Evolutionary conservation across 2,888 invertebrate genomes (phyloP), one percentile per base, ranked within the genome.

Genomic region (Frankliniella intonsa): DNA sequence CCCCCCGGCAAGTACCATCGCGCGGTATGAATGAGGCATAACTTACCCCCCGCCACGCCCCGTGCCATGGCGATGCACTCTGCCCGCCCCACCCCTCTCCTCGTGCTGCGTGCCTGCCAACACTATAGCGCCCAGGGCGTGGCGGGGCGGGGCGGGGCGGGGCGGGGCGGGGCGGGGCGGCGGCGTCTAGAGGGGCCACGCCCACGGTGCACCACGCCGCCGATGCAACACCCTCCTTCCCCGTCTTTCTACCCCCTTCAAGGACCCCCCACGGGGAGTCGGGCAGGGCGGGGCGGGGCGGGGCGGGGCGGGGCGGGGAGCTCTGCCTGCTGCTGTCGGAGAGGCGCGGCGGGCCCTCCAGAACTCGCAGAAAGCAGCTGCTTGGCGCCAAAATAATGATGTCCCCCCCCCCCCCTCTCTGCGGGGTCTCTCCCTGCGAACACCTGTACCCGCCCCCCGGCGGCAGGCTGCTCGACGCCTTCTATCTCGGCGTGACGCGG

Each of bases 11-110:
- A 22, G 69, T 19, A 69, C 69, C 69, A 55, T 55, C 55, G 55
- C 10, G 9, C 55, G 12, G 69, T 22, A 69, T 69, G 69, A 69
- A 69, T 69, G 69, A 69, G 69, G 69, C 69, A 69, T 69, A 69
- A 69, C 69, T 69, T 69, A n/a, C 22, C 55, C 55, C 55, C 55
- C 14, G 7, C 55, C 55, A 8, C 55, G 14, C 14, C 55, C 55
- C 38, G 38, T 5, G 38, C 38, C 55, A 55, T 17, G 14, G 55
- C 55, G 55, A 17, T 55, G 55, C 55, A 55, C 55, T 55, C 17
- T 17, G 14, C 5, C 55, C 55, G 55, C 55, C 55, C 14, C 12
- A 8, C 14, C 55, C 55, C 55, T 17, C 55, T 14, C 38, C 3
- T 38, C 38, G 38, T 38, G 38, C 38, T 55, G 55, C 55, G 55